Conservation (phyloP, 92 coral and sea anemone species). For the Epizoanthus fatuus region DNA sequence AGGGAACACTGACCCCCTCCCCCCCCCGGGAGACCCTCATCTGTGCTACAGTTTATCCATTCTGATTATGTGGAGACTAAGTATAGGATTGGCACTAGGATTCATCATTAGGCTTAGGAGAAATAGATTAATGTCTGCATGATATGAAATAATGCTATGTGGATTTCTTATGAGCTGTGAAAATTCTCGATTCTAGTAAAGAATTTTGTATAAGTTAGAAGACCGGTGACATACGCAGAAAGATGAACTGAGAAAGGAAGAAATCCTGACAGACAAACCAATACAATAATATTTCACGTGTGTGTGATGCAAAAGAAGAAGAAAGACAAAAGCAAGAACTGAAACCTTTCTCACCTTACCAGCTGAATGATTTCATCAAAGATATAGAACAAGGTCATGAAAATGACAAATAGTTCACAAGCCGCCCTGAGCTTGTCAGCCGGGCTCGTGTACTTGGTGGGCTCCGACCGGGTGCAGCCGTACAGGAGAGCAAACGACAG, state of each 20-base stretch:
- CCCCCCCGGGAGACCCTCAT: too few species aligned
- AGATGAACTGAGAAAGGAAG: neutral
- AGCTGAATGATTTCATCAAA: conserved; percentile 85
- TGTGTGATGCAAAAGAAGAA: neutral
- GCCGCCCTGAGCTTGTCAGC: conserved; percentile 69
- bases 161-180: too few species aligned
- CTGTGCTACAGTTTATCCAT: too few species aligned
- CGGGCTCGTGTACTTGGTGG: conserved; percentile 60
- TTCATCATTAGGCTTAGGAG: too few species aligned
- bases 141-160: too few species aligned
- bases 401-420: conserved; percentile 66
- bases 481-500: conserved; percentile 75
- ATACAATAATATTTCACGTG: neutral
- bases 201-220: too few species aligned
- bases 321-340: neutral
- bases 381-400: conserved; percentile 76
- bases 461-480: conserved; percentile 71
- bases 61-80: too few species aligned
- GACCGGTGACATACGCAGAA: neutral
- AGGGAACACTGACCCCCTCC: too few species aligned
- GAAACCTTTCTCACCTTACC: conserved; percentile 52
- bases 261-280: neutral
- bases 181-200: too few species aligned
- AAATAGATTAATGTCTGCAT: too few species aligned
- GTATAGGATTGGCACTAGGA: too few species aligned